Evolutionary conservation across 2,888 invertebrate species (phyloP), one percentile per base, ranked within the genome.

Genomic region (Noctua janthina): DNA sequence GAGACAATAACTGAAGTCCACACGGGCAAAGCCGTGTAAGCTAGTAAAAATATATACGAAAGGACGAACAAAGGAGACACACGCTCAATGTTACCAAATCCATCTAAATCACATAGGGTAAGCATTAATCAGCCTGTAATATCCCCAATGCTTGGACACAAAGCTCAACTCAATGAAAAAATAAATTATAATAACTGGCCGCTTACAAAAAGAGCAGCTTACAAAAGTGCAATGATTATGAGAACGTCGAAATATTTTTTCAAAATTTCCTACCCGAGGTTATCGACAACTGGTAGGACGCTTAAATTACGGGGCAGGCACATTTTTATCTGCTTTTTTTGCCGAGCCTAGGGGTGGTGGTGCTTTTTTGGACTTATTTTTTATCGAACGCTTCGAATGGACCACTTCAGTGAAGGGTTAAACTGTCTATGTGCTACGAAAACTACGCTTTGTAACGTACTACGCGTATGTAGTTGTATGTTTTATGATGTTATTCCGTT

Each of bases 291-390:
- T 95, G 95, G 94, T 93, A 94, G 94, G 93, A 94, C 95, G 95
- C 94, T 96, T 96, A 96, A 96, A 96, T 96, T 96, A 96, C 96
- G 96, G 94, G 93, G 93, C 93, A 91, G 94, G 93, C 93, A 93
- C 93, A 94, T 94, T 95, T 96, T 96, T 96, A 94, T 95, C 94
- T 93, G 93, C 93, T 95, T 95, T 95, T 96, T 96, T 95, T 94
- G 80, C 89, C 93, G 92, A 91, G 95, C 95, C 96, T 95, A 95
- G 96, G 96, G 96, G 96, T 95, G 95, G 96, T 93, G 93, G 92
- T 91, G 81, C 85, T 88, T 94, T 95, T 96, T 96, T 95, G 89
- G 89, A 82, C 92, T 93, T 93, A 92, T 92, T 93, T 93, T 93
- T 92, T 94, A 94, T 94, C 93, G 94, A 94, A 89, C 94, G 92